Evolutionary conservation across 1,140 invertebrate species (phyloP), one percentile per base, ranked within the genome.

Genomic region (Antheraea pernyi): DNA sequence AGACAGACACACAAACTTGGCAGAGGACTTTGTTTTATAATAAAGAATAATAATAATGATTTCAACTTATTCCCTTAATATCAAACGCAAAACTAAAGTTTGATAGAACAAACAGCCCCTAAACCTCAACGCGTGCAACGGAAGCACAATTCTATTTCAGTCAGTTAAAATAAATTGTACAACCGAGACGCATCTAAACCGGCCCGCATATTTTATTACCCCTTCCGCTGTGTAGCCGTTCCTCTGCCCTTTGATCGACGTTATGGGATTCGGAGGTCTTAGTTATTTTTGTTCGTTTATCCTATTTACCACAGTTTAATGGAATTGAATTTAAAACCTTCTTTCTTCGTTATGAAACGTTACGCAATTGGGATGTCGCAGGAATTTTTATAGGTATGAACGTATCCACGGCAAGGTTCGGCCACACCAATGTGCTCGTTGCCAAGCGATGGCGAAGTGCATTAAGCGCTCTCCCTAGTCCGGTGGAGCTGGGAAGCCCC

Each of bases 141-240:
- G 71, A 73, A 73, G 61, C 71, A 59, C 22, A 19, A 46, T 62
- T 36, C 73, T 78, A 78, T 75, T 78, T 78, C 64, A 72, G 72
- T 74, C 69, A 71, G 73, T 77, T 77, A 73, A 77, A 78, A 75
- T 73, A 78, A 78, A 78, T 77, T 77, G 70, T 69, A 74, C 61
- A 30, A 37, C 19, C 7, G 30, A 30, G 53, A 42, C 72, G 22
- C 68, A 74, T 70, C 74, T 75, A 70, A 71, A 72, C 67, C 71
- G 69, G 60, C 69, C 66, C 70, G 63, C 71, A 68, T 36, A 70
- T 72, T 76, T 75, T 75, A 75, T 75, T 69, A 70, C 70, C 68
- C 61, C 53, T 72, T 75, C 72, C 69, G 65, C 68, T 68, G 59
- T 16, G 53, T 66, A 53, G 62, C 22, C 48, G 65, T 13, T 67